Conservation (phyloP, 2,113 vertebrate species). For the Aplodontia rufa region DNA sequence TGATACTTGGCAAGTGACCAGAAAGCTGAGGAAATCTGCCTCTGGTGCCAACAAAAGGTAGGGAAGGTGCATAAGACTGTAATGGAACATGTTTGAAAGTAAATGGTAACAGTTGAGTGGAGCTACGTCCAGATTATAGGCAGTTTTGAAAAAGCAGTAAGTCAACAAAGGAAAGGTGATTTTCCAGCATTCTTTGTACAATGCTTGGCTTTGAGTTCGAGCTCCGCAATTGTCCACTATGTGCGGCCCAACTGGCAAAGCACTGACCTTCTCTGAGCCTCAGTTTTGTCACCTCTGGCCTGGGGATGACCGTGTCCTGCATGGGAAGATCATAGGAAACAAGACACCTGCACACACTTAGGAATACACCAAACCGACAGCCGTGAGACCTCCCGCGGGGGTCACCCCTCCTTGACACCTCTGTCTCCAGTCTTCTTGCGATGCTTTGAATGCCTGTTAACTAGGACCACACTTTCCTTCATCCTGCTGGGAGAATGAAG, state of each 20-base stretch:
- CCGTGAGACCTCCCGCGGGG: accelerated
- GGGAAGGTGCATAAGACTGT: background rate
- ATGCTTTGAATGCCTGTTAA: background rate
- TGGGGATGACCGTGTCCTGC: background rate
- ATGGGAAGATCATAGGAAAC: background rate
- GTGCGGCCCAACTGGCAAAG: background rate
- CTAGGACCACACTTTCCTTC: background rate
- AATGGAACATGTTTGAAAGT: background rate
- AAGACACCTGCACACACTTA: background rate
- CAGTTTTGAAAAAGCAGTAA: background rate
- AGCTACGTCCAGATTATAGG: background rate
- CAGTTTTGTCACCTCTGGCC: background rate
- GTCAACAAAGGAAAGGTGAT: background rate
- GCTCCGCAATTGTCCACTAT: background rate
- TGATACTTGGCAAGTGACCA: too few relatives aligned
- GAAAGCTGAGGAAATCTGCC: too few relatives aligned
- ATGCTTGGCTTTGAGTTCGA: background rate
- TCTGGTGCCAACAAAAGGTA: too few relatives aligned
- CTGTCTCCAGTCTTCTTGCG: background rate
- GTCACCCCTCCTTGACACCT: background rate
- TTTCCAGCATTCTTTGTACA: accelerated
- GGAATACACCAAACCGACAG: background rate
- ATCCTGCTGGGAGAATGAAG: background rate
- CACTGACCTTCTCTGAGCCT: background rate
- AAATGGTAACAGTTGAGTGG: background rate